These are phyloP conservation scores for Pterostichus madidus DNA, from an alignment of 2,888 invertebrate genomes.

Conservation along the genomic window DNA sequence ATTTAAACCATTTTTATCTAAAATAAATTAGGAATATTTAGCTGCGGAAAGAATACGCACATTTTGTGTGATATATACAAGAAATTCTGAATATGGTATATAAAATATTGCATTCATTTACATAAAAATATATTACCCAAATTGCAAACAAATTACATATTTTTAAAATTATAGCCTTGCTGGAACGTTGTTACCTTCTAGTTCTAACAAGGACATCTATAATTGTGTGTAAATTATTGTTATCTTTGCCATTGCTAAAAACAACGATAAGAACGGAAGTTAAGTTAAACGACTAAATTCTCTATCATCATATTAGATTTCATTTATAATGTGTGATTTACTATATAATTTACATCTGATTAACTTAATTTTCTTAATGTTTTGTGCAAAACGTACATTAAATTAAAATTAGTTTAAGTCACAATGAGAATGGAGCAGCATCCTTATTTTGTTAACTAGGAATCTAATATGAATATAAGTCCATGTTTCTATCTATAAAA, in stretches of 20 bases:
- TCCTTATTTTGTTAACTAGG: no score
- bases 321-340: conserved; percentile 9
- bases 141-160: no score
- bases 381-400: background rate
- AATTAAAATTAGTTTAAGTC: background rate
- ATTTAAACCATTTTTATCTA: no score
- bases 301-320: background rate
- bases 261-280: background rate
- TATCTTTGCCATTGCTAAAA: background rate
- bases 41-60: no score
- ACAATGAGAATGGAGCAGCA: background rate
- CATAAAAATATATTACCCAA: no score
- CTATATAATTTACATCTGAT: background rate
- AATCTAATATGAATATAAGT: no score
- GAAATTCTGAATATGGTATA: no score
- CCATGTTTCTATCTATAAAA: no score
- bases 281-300: background rate
- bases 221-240: background rate
- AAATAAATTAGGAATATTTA: no score
- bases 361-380: background rate
- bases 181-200: background rate
- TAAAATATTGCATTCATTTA: no score
- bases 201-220: background rate
- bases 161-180: no score
- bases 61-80: no score